phyloP scores from a whole-genome alignment of 1,140 invertebrate genomes.

The Brachystomella parvula region DNA sequence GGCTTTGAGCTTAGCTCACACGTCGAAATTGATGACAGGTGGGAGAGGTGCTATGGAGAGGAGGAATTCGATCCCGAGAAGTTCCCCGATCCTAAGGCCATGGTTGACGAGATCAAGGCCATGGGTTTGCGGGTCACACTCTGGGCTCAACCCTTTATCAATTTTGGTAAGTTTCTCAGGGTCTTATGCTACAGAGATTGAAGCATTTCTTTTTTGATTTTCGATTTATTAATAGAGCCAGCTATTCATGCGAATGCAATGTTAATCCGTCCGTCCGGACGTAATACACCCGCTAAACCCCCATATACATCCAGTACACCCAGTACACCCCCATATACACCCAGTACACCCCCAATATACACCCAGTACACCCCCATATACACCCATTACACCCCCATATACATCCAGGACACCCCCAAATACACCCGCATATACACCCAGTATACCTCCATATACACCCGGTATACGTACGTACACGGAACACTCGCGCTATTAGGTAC shows the following conservation, averaged over 20 bases:
- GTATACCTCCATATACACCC: no score
- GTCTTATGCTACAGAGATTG: background rate
- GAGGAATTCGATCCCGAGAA: conserved; percentile 39
- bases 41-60: conserved; percentile 48
- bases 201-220: background rate
- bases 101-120: conserved; percentile 50
- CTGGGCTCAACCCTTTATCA: conserved; percentile 86
- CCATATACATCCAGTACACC: no score
- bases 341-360: no score
- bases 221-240: no score
- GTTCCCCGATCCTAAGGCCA: conserved; percentile 44
- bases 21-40: conserved; percentile 50
- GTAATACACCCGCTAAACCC: background rate
- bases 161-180: conserved; percentile 45
- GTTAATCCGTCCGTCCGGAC: no score
- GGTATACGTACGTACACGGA: no score
- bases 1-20: conserved; percentile 45
- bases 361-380: no score
- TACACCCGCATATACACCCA: conserved; percentile 28
- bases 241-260: no score
- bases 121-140: conserved; percentile 65
- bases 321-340: no score
- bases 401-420: no score
- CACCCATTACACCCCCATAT: no score
- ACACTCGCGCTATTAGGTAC: no score